Percentiles rank a stretch among this genome's conserved stretches.
These are phyloP conservation scores for Rotaria sp. DNA, from an alignment of 2,888 invertebrate species.

Conservation along the genomic window DNA sequence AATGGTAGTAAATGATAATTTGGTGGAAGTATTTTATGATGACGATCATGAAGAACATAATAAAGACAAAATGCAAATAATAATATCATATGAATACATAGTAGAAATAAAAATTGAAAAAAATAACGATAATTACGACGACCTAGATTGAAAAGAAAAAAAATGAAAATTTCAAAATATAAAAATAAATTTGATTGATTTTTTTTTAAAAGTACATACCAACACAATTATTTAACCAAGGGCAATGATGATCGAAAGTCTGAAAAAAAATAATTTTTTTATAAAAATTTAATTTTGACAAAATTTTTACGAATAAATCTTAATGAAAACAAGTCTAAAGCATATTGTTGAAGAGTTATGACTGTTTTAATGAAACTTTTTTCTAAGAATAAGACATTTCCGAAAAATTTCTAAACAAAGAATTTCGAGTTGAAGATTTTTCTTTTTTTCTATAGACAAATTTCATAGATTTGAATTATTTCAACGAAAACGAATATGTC, in stretches of 20 bases:
- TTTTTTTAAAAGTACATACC: neutral
- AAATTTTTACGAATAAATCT: neutral
- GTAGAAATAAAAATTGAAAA: constrained; percentile 39
- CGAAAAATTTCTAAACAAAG: too few species aligned
- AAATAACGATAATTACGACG: constrained; percentile 41
- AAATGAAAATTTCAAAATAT: too few species aligned
- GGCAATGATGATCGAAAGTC: constrained; percentile 41
- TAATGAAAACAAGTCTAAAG: too few species aligned
- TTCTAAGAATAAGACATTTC: too few species aligned
- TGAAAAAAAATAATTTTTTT: neutral
- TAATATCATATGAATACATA: constrained; percentile 34
- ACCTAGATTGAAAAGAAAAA: neutral
- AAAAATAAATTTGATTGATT: neutral
- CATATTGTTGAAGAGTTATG: too few species aligned
- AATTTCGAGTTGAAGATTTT: too few species aligned
- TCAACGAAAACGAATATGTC: too few species aligned
- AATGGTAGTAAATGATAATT: neutral
- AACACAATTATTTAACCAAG: constrained; percentile 41
- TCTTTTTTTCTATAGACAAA: too few species aligned
- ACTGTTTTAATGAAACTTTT: too few species aligned
- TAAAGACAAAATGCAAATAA: constrained; percentile 27
- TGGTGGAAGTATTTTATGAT: neutral
- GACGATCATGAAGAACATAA: constrained; percentile 2
- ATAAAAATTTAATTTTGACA: too few species aligned
- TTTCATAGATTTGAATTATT: too few species aligned